Percentiles rank a stretch among this genome's conserved stretches.
Evolutionary conservation across 2,113 vertebrate genomes (phyloP).

Genomic region (Myrmecobius fasciatus): DNA sequence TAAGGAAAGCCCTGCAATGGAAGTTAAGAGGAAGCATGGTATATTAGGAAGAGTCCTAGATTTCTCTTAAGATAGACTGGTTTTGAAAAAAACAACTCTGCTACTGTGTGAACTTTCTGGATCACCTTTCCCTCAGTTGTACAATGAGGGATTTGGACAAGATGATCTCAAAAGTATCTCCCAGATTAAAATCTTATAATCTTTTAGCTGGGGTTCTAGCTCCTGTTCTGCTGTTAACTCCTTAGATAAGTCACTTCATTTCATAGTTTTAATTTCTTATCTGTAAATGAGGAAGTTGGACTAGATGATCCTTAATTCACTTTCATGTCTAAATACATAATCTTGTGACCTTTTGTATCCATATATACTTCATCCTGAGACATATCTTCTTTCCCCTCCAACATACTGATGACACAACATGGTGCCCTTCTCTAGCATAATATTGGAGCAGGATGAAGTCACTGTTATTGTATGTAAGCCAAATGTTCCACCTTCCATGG

Average conservation of each 20-base stretch:
- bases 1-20: background rate
- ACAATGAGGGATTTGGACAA: background rate
- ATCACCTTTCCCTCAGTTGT: background rate
- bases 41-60: background rate
- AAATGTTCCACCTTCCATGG: background rate
- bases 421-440: background rate
- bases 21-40: background rate
- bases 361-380: background rate
- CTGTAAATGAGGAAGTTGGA: background rate
- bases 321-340: background rate
- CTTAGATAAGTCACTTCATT: background rate
- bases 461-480: background rate
- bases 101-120: background rate
- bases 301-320: background rate
- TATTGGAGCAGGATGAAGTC: background rate
- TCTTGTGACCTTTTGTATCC: background rate
- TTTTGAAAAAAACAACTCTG: background rate
- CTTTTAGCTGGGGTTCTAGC: background rate
- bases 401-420: background rate
- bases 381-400: background rate
- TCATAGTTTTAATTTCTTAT: background rate
- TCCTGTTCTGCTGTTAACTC: background rate
- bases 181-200: background rate
- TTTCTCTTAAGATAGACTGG: background rate
- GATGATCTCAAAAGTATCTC: background rate